phyloP scores from a whole-genome alignment of 2,113 vertebrate species.

The Nannobrachium achirus region DNA sequence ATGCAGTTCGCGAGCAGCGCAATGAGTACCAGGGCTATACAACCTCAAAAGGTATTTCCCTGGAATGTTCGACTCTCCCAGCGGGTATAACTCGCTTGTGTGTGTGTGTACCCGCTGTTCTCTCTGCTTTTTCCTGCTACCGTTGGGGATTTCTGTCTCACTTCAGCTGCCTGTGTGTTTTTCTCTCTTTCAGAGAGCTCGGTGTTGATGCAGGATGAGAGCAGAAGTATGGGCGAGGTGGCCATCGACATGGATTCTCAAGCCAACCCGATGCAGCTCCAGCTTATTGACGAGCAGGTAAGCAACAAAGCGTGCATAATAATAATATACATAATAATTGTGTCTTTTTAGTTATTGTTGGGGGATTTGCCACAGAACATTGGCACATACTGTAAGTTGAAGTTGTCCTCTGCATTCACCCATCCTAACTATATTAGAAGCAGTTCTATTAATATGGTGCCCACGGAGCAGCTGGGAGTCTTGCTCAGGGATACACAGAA shows the following conservation, averaged over 20 bases:
- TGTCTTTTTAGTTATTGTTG: background rate
- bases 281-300: constrained; percentile 93
- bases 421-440: too few species aligned
- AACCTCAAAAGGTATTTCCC: constrained; percentile 78
- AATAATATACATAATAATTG: background rate
- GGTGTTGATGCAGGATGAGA: constrained; percentile 88
- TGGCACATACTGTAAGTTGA: too few species aligned
- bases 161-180: constrained; percentile 25
- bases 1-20: constrained; percentile 74
- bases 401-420: too few species aligned
- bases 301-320: too few species aligned
- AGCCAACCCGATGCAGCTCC: constrained; percentile 86
- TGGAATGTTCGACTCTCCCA: constrained; percentile 67
- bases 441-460: too few species aligned
- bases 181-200: constrained; percentile 77
- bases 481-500: too few species aligned
- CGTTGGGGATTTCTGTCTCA: constrained; percentile 27
- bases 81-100: constrained; percentile 62
- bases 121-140: constrained; percentile 54
- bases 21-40: constrained; percentile 78
- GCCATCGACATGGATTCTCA: constrained; percentile 89
- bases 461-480: too few species aligned
- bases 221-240: constrained; percentile 83
- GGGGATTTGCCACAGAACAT: too few species aligned
- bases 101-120: constrained; percentile 62